Percentiles rank a stretch among this genome's conserved stretches.
phyloP scores from a whole-genome alignment of 1,140 invertebrate species.

The Hermetia illucens region DNA sequence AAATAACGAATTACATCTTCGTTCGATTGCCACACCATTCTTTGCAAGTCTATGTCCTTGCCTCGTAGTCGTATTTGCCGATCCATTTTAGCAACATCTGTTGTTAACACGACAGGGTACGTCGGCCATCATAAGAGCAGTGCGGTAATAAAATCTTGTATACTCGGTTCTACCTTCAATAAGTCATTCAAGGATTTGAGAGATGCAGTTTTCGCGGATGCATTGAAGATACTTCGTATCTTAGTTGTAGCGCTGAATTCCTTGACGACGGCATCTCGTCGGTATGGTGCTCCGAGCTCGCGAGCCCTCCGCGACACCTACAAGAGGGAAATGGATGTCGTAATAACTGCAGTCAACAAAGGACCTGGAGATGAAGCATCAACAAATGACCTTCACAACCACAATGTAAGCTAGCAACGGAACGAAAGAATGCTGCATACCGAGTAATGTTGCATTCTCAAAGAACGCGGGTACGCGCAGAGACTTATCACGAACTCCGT shows the following conservation, averaged over 20 bases:
- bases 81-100: slow-evolving; percentile 15
- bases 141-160: neutral
- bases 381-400: too few species aligned
- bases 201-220: slow-evolving; percentile 1
- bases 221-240: slow-evolving; percentile 14
- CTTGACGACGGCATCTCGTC: slow-evolving; percentile 17
- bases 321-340: too few species aligned
- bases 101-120: slow-evolving; percentile 2
- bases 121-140: neutral
- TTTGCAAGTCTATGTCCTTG: slow-evolving; percentile 10
- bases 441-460: too few species aligned
- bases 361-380: too few species aligned
- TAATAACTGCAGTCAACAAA: too few species aligned
- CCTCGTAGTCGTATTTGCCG: slow-evolving; percentile 14
- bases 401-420: too few species aligned
- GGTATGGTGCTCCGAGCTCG: too few species aligned
- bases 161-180: neutral
- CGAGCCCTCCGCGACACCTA: too few species aligned
- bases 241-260: too few species aligned
- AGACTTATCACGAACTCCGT: too few species aligned
- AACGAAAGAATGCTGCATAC: too few species aligned
- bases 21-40: slow-evolving; percentile 11
- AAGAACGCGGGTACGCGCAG: too few species aligned
- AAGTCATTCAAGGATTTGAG: neutral
- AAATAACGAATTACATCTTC: slow-evolving; percentile 6